Evolutionary conservation across 1,140 invertebrate genomes (phyloP).

Genomic region (Zaprionus nigranus): DNA sequence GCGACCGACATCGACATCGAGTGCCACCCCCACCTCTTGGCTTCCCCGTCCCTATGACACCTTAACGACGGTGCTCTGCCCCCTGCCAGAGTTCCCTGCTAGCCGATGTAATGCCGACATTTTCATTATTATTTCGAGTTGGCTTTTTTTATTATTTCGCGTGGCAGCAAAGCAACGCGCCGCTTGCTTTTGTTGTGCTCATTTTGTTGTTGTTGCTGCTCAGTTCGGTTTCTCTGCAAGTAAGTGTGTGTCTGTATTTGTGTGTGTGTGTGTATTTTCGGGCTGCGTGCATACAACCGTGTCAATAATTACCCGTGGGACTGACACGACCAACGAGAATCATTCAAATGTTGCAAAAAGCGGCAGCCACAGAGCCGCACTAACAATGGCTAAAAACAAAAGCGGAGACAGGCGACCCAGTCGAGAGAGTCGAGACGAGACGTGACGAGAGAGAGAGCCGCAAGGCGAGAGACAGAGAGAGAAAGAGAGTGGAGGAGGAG

Average conservation of each 20-base stretch:
- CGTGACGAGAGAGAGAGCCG: conserved; percentile 39
- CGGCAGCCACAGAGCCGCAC: conserved; percentile 54
- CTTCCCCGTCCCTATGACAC: conserved; percentile 7
- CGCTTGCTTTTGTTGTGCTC: conserved; percentile 58
- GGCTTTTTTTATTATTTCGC: conserved; percentile 68
- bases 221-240: conserved; percentile 42
- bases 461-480: conserved; percentile 40
- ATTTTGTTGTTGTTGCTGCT: conserved; percentile 29
- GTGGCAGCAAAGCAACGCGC: conserved; percentile 64
- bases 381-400: conserved; percentile 82
- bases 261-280: conserved; percentile 65
- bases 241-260: conserved; percentile 41
- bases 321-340: conserved; percentile 83
- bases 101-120: conserved; percentile 64
- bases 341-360: conserved; percentile 83
- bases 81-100: conserved; percentile 36
- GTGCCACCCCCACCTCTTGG: conserved; percentile 38
- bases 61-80: conserved; percentile 19
- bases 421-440: conserved; percentile 37
- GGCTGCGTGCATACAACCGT: conserved; percentile 84
- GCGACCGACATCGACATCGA: conserved; percentile 59
- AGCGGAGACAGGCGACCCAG: conserved; percentile 58
- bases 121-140: conserved; percentile 81
- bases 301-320: conserved; percentile 84
- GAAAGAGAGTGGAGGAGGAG: conserved; percentile 22